Base-by-base conservation (phyloP, 1,140 invertebrate species). In the Monochamus saltuarius region DNA sequence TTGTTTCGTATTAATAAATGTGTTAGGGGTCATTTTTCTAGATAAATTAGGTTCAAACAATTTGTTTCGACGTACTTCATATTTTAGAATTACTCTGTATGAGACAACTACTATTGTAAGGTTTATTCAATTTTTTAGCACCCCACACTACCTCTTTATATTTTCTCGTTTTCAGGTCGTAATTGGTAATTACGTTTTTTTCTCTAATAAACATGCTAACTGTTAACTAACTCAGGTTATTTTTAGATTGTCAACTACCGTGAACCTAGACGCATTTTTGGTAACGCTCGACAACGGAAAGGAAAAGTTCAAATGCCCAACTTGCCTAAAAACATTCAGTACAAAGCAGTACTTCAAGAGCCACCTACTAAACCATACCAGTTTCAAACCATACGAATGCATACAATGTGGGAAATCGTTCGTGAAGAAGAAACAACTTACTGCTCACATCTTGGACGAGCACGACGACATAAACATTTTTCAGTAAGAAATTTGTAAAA, bases 361-460 rank as follows among this genome's bases (percentile, higher is more conserved):
- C 4, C 87, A 89, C 67, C 85, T 88, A 83, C 75, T 85, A 11
- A 81, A 80, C 45, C 86, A 89, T 62, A 87, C 85, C 0, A 86
- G 87, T 1, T 85, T 88, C 66, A 88, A 66, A 47, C 69, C 69
- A 1, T 62, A 66, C 13, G 14, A 59, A 13, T 76, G 75, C 46
- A 60, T 62, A 11, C 51, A 62, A 3, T 69, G 67, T 42, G 60
- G 57, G n/a, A 67, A 61, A 45, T 52, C 35, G 8, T 69, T 69
- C 49, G 58, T 52, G 1, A 37, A 59, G 39, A 59, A 49, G 11
- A 60, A 29, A 29, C 22, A 29, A 29, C 22, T 29, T 29, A 29
- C 22, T 6, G 22, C 22, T 56, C 0, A 69, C 61, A 8, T 51
- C 66, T 35, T 84, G 87, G 52, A 87, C 88, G 11, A 89, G 91